Conservation (phyloP, 2,113 vertebrate genomes). For the Machaerirhynchus nigripectus region DNA sequence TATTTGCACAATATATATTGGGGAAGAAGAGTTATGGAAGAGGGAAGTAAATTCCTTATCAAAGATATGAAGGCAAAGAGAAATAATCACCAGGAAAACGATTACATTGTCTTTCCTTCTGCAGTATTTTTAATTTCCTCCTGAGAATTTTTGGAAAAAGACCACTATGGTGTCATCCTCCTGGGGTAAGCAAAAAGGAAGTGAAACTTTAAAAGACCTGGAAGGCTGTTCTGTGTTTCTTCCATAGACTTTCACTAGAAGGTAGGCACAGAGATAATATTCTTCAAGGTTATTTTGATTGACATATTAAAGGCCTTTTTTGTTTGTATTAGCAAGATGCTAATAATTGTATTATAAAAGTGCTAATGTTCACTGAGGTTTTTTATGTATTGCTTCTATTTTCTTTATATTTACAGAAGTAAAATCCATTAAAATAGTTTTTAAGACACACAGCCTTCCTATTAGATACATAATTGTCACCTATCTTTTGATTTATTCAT, state of each 20-base stretch:
- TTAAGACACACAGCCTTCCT: not conserved
- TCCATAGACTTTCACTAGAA: not conserved
- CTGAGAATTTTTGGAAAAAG: not conserved
- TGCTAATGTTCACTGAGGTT: not conserved
- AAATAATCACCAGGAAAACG: not conserved
- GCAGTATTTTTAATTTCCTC: constrained; percentile 3
- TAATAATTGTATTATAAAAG: not conserved
- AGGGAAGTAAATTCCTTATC: not conserved
- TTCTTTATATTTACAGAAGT: not conserved
- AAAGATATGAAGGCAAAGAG: not conserved
- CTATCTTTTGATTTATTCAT: not conserved
- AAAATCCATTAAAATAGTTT: not conserved
- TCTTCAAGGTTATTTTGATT: not conserved
- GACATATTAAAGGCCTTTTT: not conserved
- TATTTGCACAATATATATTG: not conserved
- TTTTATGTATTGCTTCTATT: not conserved
- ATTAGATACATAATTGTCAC: not conserved
- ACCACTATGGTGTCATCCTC: not conserved
- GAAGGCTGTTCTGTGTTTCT: not conserved
- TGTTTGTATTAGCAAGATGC: not conserved
- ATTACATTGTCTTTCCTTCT: not conserved
- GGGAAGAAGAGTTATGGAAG: not conserved
- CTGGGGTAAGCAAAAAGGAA: not conserved
- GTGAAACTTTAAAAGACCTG: not conserved
- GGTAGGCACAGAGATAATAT: not conserved